Conservation (phyloP, 2,888 invertebrate species). For the Macrophya alboannulata region DNA sequence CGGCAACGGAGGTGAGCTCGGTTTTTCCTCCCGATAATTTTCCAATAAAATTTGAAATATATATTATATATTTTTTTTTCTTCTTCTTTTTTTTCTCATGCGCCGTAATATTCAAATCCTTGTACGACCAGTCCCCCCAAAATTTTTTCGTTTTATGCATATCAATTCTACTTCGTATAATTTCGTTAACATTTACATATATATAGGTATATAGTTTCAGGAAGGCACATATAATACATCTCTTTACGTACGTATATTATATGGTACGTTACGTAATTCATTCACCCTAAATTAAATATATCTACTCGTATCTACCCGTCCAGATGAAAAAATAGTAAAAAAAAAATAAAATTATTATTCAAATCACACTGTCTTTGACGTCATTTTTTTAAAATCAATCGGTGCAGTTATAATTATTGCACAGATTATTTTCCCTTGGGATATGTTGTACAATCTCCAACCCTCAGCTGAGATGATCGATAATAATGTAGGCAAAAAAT, state of each 20-base stretch:
- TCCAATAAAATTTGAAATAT: slow-evolving; percentile 26
- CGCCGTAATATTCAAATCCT: slow-evolving; percentile 30
- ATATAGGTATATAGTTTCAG: neutral
- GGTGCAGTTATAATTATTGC: too few relatives aligned
- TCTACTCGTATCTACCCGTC: neutral
- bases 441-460: too few relatives aligned
- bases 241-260: neutral
- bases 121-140: neutral
- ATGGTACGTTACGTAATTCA: neutral
- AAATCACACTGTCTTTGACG: neutral
- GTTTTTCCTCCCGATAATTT: slow-evolving; percentile 25
- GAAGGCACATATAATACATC: neutral
- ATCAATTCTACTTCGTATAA: slow-evolving; percentile 8
- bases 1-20: neutral
- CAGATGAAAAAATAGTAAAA: too few relatives aligned
- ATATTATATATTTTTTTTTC: neutral
- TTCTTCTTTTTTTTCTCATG: neutral
- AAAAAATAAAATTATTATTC: neutral
- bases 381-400: slow-evolving; percentile 17
- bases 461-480: too few relatives aligned
- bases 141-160: neutral
- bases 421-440: too few relatives aligned
- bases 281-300: neutral
- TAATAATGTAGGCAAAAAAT: too few relatives aligned
- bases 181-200: neutral